These are phyloP conservation scores for Drosophila sucinea DNA, from an alignment of 1,140 invertebrate species.

Conservation along the genomic window DNA sequence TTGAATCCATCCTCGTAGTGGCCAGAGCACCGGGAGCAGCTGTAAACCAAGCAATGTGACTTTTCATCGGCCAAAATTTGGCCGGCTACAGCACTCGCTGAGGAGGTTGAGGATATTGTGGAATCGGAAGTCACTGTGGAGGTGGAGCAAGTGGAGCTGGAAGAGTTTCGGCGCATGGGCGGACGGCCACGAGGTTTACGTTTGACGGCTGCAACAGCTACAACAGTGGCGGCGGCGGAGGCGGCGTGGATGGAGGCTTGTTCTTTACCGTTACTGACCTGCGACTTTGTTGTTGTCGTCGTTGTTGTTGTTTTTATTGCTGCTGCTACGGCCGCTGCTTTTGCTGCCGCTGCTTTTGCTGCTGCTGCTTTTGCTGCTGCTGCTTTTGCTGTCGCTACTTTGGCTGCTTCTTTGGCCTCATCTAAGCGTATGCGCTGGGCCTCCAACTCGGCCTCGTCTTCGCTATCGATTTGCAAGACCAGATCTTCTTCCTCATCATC, in stretches of 20 bases:
- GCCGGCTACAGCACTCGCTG: slow-evolving; percentile 31
- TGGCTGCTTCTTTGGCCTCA: slow-evolving; percentile 55
- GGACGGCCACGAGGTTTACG: slow-evolving; percentile 60
- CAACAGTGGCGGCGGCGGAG: background rate
- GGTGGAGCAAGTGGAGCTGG: slow-evolving; percentile 51
- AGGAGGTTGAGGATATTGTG: slow-evolving; percentile 15
- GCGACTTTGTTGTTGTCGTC: slow-evolving; percentile 46
- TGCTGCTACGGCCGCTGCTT: slow-evolving; percentile 18
- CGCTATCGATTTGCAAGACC: slow-evolving; percentile 72
- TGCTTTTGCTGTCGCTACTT: slow-evolving; percentile 29
- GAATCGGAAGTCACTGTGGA: slow-evolving; percentile 14
- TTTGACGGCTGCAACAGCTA: slow-evolving; percentile 13
- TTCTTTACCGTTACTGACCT: slow-evolving; percentile 75
- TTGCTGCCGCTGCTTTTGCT: slow-evolving; percentile 24
- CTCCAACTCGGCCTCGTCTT: slow-evolving; percentile 78
- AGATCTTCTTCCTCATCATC: slow-evolving; percentile 65
- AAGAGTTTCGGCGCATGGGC: slow-evolving; percentile 44
- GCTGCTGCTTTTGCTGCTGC: slow-evolving; percentile 28
- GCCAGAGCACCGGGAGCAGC: slow-evolving; percentile 58
- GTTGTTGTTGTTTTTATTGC: background rate
- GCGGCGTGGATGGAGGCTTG: slow-evolving; percentile 25
- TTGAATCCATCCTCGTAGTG: slow-evolving; percentile 54
- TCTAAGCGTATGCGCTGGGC: slow-evolving; percentile 75
- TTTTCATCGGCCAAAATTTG: slow-evolving; percentile 66
- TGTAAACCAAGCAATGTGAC: slow-evolving; percentile 60